Evolutionary conservation across 1,140 invertebrate species (phyloP).

Genomic region (Camponotus floridanus): DNA sequence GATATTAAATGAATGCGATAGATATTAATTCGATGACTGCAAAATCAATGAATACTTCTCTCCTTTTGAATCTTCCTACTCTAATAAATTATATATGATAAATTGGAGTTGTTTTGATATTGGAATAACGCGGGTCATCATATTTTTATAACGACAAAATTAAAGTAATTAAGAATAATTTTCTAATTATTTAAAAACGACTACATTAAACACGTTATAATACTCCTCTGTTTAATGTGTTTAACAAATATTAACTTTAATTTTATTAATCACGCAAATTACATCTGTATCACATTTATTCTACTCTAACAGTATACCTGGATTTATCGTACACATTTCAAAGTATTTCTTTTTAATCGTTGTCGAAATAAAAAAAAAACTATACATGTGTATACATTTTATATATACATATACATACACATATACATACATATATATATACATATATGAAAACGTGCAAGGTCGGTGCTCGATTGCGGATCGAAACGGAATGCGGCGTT

Average conservation of each 20-base stretch:
- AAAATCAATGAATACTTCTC: slow-evolving; percentile 36
- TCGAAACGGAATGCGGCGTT: slow-evolving; percentile 20
- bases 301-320: slow-evolving; percentile 15
- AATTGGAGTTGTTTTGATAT: slow-evolving; percentile 16
- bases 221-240: slow-evolving; percentile 1
- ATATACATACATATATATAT: neutral
- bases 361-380: slow-evolving; percentile 38
- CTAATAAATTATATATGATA: slow-evolving; percentile 30
- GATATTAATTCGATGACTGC: slow-evolving; percentile 43
- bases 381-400: neutral
- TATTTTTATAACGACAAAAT: slow-evolving; percentile 25
- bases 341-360: slow-evolving; percentile 33
- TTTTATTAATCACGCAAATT: slow-evolving; percentile 41
- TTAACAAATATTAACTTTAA: slow-evolving; percentile 48
- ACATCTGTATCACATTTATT: slow-evolving; percentile 25
- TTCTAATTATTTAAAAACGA: slow-evolving; percentile 16
- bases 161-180: slow-evolving; percentile 22
- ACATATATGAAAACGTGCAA: neutral
- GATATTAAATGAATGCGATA: slow-evolving; percentile 45
- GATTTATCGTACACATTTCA: slow-evolving; percentile 25
- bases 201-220: slow-evolving; percentile 7
- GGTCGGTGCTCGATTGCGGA: neutral
- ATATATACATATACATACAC: neutral
- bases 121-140: neutral
- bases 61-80: slow-evolving; percentile 32